Conservation (phyloP, 1,140 invertebrate genomes). For the Eumaeus atala region DNA sequence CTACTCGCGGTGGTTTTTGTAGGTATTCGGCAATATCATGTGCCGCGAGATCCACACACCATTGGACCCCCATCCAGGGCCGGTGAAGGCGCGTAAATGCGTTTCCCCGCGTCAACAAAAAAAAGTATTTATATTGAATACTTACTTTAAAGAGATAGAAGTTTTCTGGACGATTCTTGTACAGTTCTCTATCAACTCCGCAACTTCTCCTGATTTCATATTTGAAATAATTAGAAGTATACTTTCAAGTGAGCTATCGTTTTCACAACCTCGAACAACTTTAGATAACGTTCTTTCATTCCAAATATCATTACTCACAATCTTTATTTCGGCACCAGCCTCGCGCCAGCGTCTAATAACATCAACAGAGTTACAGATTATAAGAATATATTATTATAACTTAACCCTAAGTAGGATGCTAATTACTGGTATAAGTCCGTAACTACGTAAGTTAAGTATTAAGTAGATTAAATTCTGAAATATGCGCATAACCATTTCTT, state of each 20-base stretch:
- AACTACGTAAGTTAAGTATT: too few relatives aligned
- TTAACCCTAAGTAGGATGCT: background rate
- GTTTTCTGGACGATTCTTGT: background rate
- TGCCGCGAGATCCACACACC: too few relatives aligned
- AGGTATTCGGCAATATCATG: too few relatives aligned
- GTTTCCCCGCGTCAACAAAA: too few relatives aligned
- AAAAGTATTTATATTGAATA: background rate
- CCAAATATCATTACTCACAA: background rate
- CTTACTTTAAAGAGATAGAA: slow-evolving; percentile 1
- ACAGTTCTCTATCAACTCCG: background rate
- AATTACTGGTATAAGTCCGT: too few relatives aligned
- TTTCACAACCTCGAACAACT: background rate
- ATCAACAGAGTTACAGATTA: background rate
- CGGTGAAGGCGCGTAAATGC: too few relatives aligned
- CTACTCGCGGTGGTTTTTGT: too few relatives aligned
- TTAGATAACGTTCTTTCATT: background rate
- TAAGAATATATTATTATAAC: background rate
- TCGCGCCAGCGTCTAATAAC: background rate
- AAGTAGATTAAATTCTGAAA: too few relatives aligned
- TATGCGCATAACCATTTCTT: too few relatives aligned
- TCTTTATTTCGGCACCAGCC: background rate
- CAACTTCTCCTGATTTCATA: background rate
- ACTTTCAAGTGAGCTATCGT: background rate
- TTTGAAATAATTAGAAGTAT: background rate
- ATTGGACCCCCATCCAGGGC: too few relatives aligned